Evolutionary conservation across 1,140 invertebrate genomes (phyloP).

Genomic region (Heliothis subflexa): DNA sequence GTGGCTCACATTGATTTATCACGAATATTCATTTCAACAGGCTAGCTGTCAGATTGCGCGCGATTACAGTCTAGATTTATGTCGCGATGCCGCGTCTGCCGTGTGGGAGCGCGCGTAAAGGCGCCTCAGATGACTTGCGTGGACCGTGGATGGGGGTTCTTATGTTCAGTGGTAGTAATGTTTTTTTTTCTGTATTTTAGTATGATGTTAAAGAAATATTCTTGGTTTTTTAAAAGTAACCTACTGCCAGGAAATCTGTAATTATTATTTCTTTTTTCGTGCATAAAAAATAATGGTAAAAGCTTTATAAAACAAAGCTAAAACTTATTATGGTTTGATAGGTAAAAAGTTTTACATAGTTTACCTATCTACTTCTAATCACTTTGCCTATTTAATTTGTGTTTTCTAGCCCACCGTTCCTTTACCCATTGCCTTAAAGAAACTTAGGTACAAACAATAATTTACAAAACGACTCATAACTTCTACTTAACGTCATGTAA

Average conservation of each 20-base stretch:
- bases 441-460: not conserved
- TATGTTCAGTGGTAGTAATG: not conserved
- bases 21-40: slow-evolving; percentile 83
- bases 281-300: too few relatives aligned
- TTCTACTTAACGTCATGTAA: slow-evolving; percentile 1
- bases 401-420: not conserved
- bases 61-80: slow-evolving; percentile 77
- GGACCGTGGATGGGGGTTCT: not conserved
- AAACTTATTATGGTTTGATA: too few relatives aligned
- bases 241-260: too few relatives aligned
- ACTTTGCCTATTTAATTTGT: not conserved
- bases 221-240: too few relatives aligned
- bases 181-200: not conserved
- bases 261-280: too few relatives aligned
- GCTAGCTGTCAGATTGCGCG: slow-evolving; percentile 75
- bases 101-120: slow-evolving; percentile 56
- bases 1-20: slow-evolving; percentile 82
- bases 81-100: slow-evolving; percentile 63
- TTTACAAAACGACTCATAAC: not conserved
- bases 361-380: too few relatives aligned
- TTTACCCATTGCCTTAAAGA: not conserved
- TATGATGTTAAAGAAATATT: too few relatives aligned
- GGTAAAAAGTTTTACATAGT: too few relatives aligned
- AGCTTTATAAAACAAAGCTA: too few relatives aligned
- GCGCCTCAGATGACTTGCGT: slow-evolving; percentile 4